A percentile compares a stretch with the other conserved stretches of the same genome.
Evolutionary conservation across 2,888 invertebrate genomes (phyloP).

Genomic region (Osmoderma eremita): DNA sequence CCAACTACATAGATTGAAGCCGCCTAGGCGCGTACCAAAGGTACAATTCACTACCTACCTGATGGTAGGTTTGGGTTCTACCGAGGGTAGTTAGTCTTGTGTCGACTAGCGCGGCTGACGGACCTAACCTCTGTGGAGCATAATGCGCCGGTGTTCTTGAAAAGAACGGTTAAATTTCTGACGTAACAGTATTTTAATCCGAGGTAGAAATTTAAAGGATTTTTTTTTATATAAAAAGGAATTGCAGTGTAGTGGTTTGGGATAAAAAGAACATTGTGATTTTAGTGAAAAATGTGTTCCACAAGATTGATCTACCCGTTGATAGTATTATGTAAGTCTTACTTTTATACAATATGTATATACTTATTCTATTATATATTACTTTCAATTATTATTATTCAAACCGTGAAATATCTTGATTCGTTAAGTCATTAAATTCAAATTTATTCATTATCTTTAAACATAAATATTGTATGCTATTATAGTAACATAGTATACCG

Average conservation of each 20-base stretch:
- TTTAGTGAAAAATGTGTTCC: slow-evolving; percentile 9
- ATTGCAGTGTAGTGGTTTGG: slow-evolving; percentile 6
- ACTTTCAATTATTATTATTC: too few species aligned
- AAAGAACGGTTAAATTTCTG: slow-evolving; percentile 11
- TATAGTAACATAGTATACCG: slow-evolving; percentile 2
- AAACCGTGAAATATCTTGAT: too few species aligned
- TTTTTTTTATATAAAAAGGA: slow-evolving; percentile 1
- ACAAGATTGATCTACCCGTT: background rate
- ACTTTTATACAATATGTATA: background rate
- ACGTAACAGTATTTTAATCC: slow-evolving; percentile 10
- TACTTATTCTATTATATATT: background rate
- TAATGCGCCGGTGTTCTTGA: background rate
- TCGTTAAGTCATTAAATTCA: too few species aligned
- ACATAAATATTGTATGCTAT: background rate
- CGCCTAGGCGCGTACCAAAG: background rate
- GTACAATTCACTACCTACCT: slow-evolving; percentile 19
- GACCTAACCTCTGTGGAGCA: slow-evolving; percentile 11
- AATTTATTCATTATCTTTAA: too few species aligned
- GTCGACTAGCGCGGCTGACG: slow-evolving; percentile 14
- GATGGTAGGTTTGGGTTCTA: background rate
- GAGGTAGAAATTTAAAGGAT: background rate
- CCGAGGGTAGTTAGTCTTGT: slow-evolving; percentile 28
- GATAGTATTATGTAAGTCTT: slow-evolving; percentile 5
- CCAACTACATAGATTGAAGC: background rate
- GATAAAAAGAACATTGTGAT: background rate